A percentile compares a stretch with the other conserved stretches of the same genome.
phyloP scores from a whole-genome alignment of 2,888 invertebrate species.

The Acronicta leporina region DNA sequence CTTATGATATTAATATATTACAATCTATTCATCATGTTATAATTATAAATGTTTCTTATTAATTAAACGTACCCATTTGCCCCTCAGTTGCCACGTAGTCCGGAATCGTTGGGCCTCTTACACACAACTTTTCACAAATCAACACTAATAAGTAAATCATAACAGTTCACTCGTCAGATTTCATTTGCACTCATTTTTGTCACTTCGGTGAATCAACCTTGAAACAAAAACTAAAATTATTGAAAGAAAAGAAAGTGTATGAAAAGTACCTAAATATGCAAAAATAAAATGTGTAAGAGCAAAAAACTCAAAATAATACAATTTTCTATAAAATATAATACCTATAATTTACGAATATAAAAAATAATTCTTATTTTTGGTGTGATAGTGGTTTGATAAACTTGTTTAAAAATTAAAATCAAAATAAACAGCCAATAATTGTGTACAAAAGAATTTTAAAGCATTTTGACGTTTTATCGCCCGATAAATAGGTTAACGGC shows the following conservation, averaged over 20 bases:
- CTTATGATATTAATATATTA: too few species aligned
- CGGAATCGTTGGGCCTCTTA: constrained; percentile 76
- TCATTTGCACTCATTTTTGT: constrained; percentile 65
- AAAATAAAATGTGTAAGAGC: constrained; percentile 1
- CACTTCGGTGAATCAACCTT: constrained; percentile 61
- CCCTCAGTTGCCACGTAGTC: constrained; percentile 79
- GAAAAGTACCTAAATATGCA: constrained; percentile 10
- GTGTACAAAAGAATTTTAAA: not conserved
- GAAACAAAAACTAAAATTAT: constrained; percentile 58
- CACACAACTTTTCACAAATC: constrained; percentile 66
- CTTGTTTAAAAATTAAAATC: not conserved
- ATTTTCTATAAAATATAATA: not conserved
- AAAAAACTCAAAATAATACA: too few species aligned
- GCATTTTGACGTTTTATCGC: not conserved
- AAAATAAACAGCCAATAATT: too few species aligned
- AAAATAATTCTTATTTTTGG: not conserved
- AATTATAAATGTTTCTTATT: not conserved
- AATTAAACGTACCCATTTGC: constrained; percentile 82
- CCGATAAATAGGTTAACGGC: constrained; percentile 14
- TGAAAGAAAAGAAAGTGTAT: constrained; percentile 15
- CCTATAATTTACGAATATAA: not conserved
- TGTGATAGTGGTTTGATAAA: constrained; percentile 56
- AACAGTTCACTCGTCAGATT: constrained; percentile 58
- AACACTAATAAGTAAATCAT: constrained; percentile 62
- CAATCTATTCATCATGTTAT: not conserved